Conservation (phyloP, 2,797 vertebrate genomes). For the Sebastes hubbsi region DNA sequence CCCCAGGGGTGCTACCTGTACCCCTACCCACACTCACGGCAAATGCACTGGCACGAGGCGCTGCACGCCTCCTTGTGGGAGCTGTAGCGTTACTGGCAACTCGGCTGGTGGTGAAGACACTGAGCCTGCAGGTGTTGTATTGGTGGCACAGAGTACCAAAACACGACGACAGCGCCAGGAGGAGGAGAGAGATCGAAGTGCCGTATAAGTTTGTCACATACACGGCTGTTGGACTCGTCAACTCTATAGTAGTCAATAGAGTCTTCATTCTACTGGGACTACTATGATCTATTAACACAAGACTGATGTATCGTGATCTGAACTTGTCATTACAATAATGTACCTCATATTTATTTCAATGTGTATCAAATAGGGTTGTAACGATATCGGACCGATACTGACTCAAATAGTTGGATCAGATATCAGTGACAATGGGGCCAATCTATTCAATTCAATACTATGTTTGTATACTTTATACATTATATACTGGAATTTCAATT, state of each 20-base stretch:
- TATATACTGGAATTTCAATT: not conserved
- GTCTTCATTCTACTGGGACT: constrained; percentile 84
- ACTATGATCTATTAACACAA: constrained; percentile 72
- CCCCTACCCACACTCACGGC: constrained; percentile 71
- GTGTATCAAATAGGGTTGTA: not conserved
- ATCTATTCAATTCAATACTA: not conserved
- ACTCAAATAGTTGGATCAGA: not conserved
- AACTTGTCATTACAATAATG: not conserved
- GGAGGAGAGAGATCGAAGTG: constrained; percentile 91
- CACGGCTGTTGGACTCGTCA: constrained; percentile 85
- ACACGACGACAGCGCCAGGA: constrained; percentile 76
- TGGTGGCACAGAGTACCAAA: constrained; percentile 80
- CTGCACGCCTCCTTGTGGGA: constrained; percentile 82
- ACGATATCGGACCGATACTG: too few relatives aligned
- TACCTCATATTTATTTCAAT: constrained; percentile 49
- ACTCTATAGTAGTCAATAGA: constrained; percentile 85
- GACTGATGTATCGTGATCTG: not conserved
- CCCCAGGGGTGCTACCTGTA: constrained; percentile 48
- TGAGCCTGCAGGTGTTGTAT: constrained; percentile 80
- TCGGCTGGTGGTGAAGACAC: constrained; percentile 79
- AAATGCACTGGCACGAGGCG: not conserved
- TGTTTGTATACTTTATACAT: not conserved
- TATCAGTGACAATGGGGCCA: not conserved
- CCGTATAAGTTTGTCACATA: constrained; percentile 93
- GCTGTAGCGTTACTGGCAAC: constrained; percentile 81